A percentile compares a stretch with the other conserved stretches of the same genome.
Conservation (phyloP, 2,113 vertebrate genomes). For the Podilymbus podiceps region DNA sequence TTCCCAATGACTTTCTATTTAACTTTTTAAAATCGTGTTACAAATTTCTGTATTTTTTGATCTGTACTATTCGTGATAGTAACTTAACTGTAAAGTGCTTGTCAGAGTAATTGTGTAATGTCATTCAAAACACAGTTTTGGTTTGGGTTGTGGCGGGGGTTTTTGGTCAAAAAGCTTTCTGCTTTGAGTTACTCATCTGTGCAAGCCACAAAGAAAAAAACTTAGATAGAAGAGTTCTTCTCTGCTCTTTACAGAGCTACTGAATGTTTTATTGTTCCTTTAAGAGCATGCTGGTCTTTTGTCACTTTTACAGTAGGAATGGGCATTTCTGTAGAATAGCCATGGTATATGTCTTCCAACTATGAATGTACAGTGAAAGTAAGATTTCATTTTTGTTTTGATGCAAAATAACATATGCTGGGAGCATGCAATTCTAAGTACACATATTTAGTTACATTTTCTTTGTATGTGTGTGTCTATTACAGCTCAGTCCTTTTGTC, state of each 20-base stretch:
- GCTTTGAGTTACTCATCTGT: background rate
- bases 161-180: background rate
- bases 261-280: background rate
- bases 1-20: background rate
- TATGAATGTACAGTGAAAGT: background rate
- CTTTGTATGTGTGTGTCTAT: slow-evolving; percentile 70
- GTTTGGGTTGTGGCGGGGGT: background rate
- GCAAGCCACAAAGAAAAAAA: background rate
- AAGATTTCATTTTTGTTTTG: background rate
- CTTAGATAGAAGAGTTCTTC: background rate
- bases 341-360: background rate
- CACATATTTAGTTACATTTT: slow-evolving; percentile 60
- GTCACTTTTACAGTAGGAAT: background rate
- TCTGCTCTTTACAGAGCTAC: background rate
- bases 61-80: background rate
- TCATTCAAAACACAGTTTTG: background rate
- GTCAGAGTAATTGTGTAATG: background rate
- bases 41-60: background rate
- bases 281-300: background rate
- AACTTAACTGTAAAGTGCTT: background rate
- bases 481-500: slow-evolving; percentile 98
- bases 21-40: background rate
- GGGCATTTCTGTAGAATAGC: background rate
- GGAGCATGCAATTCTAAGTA: slow-evolving; percentile 13
- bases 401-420: background rate